Evolutionary conservation across 2,888 invertebrate species (phyloP), one percentile per base, ranked within the genome.

Genomic region (Steinernema scapterisci): DNA sequence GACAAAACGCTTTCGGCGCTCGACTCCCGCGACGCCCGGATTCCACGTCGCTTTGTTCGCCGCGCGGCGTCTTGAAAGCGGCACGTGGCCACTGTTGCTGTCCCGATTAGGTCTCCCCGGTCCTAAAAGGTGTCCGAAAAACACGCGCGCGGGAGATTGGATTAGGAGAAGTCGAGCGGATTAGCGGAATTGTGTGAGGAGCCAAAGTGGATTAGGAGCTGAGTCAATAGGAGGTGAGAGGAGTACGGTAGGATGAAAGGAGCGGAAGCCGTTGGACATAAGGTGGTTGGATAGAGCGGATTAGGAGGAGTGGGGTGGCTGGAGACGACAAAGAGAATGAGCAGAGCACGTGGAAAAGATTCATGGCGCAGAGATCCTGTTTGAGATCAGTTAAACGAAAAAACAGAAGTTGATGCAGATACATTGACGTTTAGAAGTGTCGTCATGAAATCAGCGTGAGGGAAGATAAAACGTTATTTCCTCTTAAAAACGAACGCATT

Each of bases 151-250:
- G 48, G 48, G 48, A 48, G 48, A 48, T 48, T 16, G 48, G 48
- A 48, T 48, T 48, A 48, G 13, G 48, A 19, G 54, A 48, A 48
- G 48, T 48, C n/a, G 25, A 19, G 54, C 25, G 31, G 63, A 63
- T 63, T 63, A 63, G 63, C 63, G 63, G 63, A 25, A 63, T n/a
- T 11, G 63, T 63, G 63, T 25, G 63, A 63, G 63, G 63, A 44
- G 45, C 9, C 16, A 16, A 38, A 63, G 63, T 63, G 63, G 63
- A 63, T 63, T 38, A 63, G 63, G 9, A 2, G 63, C 16, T 16
- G 31, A 31, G 48, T 48, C 48, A 48, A 48, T 48, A 48, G 48
- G 19, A 48, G 19, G 38, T 11, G 25, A 63, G 27, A 5, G 31
- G 54, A n/a, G 7, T 63, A 63, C 31, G 63, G 63, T 63, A 31